Evolutionary conservation across 2,888 invertebrate genomes (phyloP).

Genomic region (Rotaria macrura): DNA sequence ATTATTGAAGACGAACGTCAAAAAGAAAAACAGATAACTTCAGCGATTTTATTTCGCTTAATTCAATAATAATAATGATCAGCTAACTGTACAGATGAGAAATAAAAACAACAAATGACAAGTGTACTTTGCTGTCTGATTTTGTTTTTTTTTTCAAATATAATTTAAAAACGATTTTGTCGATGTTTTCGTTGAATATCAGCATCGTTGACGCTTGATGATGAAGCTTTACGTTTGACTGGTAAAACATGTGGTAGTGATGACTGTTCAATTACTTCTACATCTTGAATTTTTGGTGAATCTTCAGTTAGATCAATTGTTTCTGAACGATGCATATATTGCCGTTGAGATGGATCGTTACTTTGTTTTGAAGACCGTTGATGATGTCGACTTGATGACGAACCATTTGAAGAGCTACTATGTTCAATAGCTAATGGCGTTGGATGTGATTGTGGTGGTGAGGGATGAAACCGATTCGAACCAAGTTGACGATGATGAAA

Average conservation of each 20-base stretch:
- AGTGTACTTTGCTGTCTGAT: neutral
- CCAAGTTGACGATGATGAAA: neutral
- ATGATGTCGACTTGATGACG: neutral
- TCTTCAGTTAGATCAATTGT: neutral
- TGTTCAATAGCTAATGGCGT: neutral
- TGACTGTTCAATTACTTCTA: neutral
- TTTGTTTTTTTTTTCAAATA: neutral
- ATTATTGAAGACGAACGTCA: neutral
- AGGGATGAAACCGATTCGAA: neutral
- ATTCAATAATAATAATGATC: neutral
- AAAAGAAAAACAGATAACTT: neutral
- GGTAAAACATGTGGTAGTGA: neutral
- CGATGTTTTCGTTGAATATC: neutral
- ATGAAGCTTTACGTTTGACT: constrained; percentile 14
- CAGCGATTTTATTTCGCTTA: neutral
- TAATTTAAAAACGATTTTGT: neutral
- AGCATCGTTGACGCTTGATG: neutral
- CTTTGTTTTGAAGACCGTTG: neutral
- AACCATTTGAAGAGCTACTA: neutral
- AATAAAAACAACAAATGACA: neutral
- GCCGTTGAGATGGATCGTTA: neutral
- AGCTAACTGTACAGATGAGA: neutral
- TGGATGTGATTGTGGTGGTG: neutral
- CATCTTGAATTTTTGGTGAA: neutral
- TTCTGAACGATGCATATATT: neutral